Conservation (phyloP, 2,797 vertebrate species). For the Pachyuromys duprasi region DNA sequence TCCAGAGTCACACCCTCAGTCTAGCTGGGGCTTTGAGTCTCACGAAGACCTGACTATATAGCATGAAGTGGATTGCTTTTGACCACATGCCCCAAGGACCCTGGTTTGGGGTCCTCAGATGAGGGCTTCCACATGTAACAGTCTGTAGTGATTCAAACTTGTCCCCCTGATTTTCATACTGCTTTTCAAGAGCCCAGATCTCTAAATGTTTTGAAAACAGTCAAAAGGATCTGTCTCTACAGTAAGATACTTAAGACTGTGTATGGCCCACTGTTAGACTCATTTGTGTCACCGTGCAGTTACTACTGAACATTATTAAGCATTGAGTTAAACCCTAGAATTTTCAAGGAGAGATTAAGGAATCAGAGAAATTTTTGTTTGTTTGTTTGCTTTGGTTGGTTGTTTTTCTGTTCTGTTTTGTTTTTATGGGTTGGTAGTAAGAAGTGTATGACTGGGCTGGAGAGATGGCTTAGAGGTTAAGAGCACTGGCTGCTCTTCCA, state of each 20-base stretch:
- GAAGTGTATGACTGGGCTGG: neutral
- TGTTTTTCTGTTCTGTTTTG: neutral
- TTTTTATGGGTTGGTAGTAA: neutral
- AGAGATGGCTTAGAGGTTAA: no score
- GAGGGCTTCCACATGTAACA: neutral
- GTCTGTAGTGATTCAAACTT: neutral
- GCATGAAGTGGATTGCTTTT: neutral
- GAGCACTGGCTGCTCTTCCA: no score
- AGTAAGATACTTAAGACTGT: neutral
- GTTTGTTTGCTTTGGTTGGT: neutral
- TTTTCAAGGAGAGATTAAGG: conserved; percentile 38
- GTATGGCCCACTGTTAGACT: neutral
- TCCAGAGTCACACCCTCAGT: conserved; percentile 29
- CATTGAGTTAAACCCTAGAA: neutral
- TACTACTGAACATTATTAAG: neutral
- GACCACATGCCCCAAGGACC: neutral
- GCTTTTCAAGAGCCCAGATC: neutral
- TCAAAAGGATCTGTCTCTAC: neutral
- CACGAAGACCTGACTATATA: conserved; percentile 2
- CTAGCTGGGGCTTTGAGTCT: neutral
- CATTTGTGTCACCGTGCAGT: neutral
- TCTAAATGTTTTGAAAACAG: conserved; percentile 4
- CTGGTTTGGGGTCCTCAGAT: neutral
- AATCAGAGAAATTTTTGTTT: conserved; percentile 1
- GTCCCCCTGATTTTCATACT: neutral